Evolutionary conservation across 2,797 vertebrate genomes (phyloP), one percentile per base, ranked within the genome.

Genomic region (Neostethus bicornis): DNA sequence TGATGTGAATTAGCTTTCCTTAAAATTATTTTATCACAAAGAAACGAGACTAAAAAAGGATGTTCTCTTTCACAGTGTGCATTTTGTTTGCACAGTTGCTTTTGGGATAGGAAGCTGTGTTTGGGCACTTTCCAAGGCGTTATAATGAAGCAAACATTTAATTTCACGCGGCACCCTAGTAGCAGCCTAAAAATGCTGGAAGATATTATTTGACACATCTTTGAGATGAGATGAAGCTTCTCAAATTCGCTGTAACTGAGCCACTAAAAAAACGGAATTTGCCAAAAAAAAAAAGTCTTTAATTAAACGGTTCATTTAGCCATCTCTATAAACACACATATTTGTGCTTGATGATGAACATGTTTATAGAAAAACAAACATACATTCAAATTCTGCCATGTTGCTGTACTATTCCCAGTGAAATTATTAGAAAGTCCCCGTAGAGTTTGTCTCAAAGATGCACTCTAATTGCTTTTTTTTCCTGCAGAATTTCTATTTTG

Each of bases 211-310:
- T 80, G 71, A 68, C 70, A 63, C 55, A 48, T 66, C 76, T 79
- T 60, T 57, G 58, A 55, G 52, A 74, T 80, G 77, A 82, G n/a
- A n/a, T n/a, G n/a, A n/a, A n/a, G n/a, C 81, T 87, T 75, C 61
- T 34, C 3, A 5, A 13, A 13, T 14, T 34, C 4, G 14, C 31
- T 34, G 31, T 73, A 83, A 41, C 6, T 41, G 65, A 81, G 65
- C 63, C 73, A 70, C 73, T 73, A 86, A 64, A 89, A 83, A 81
- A 58, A 78, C 80, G 73, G 81, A 85, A 79, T 66, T 72, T 73
- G 53, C 81, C 78, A 78, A 70, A 71, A 59, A 70, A 71, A 59
- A 52, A 68, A 61, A 16, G 68, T 64, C 12, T 57, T 57, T 64
- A 52, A 76, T 56, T 1, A 12, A 41, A 38, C 62, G 80, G 73